phyloP scores from a whole-genome alignment of 2,888 invertebrate species.

The Andrena flavipes region DNA sequence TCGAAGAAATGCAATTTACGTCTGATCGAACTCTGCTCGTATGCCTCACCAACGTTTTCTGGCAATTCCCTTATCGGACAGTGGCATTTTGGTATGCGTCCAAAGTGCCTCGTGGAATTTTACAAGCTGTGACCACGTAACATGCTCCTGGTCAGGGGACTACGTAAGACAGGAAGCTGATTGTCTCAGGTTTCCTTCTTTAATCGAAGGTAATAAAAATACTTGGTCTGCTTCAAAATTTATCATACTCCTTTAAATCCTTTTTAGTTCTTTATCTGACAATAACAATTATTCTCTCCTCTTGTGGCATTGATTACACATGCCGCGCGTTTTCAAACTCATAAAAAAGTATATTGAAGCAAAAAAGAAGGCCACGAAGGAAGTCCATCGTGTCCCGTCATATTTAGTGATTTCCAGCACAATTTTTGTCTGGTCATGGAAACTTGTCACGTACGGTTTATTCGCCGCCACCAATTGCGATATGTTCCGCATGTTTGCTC shows the following conservation, averaged over 20 bases:
- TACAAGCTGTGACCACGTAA: background rate
- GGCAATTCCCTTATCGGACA: conserved; percentile 46
- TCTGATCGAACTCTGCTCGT: conserved; percentile 22
- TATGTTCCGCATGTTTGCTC: conserved; percentile 27
- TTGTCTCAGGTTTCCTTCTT: background rate
- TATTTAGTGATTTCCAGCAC: background rate
- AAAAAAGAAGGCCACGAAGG: background rate
- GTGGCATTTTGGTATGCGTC: conserved; percentile 51
- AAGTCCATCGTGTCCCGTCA: background rate
- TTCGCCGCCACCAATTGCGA: conserved; percentile 38
- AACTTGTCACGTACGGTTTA: conserved; percentile 62
- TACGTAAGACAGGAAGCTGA: background rate
- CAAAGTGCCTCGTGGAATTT: conserved; percentile 46
- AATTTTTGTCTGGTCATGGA: conserved; percentile 37
- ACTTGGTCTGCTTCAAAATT: background rate
- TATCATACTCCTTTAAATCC: too few species aligned
- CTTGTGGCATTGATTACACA: too few species aligned
- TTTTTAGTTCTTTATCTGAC: too few species aligned
- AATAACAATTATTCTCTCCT: too few species aligned
- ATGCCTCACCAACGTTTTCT: conserved; percentile 26
- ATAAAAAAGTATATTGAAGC: background rate
- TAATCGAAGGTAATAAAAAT: background rate
- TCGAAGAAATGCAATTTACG: conserved; percentile 44
- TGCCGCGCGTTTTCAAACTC: too few species aligned
- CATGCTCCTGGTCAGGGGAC: background rate